Conservation (phyloP, 1,140 invertebrate genomes). For the Macrobrachium nipponense region DNA sequence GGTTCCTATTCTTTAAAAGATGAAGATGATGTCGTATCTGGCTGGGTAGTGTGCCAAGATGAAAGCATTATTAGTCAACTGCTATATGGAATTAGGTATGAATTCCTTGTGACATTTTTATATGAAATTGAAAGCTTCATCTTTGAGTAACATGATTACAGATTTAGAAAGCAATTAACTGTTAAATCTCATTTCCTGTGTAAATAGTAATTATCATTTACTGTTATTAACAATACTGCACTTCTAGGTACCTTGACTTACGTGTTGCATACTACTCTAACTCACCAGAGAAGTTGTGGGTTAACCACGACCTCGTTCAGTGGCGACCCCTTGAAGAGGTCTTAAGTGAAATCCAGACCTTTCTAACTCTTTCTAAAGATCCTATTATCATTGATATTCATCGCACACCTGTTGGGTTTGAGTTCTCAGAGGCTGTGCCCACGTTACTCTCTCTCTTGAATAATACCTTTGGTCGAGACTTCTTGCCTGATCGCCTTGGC, state of each 20-base stretch:
- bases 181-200: not conserved
- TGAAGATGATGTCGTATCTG: slow-evolving; percentile 52
- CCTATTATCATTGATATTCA: slow-evolving; percentile 68
- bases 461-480: slow-evolving; percentile 26
- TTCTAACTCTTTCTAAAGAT: slow-evolving; percentile 66
- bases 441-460: slow-evolving; percentile 49
- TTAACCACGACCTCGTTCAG: slow-evolving; percentile 66
- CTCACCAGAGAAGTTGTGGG: slow-evolving; percentile 64
- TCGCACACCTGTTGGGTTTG: slow-evolving; percentile 66
- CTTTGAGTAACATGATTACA: too few species aligned
- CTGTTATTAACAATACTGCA: not conserved
- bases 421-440: slow-evolving; percentile 35
- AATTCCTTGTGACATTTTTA: not conserved
- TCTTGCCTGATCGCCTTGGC: slow-evolving; percentile 24
- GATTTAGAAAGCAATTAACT: too few species aligned
- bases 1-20: slow-evolving; percentile 71
- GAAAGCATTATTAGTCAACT: slow-evolving; percentile 67
- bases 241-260: slow-evolving; percentile 66
- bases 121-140: not conserved
- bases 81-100: slow-evolving; percentile 66
- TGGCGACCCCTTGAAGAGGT: slow-evolving; percentile 65
- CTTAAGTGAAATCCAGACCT: slow-evolving; percentile 65
- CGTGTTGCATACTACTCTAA: slow-evolving; percentile 65
- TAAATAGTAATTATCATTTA: not conserved
- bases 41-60: slow-evolving; percentile 66